Percentiles rank a stretch among this genome's conserved stretches.
These are phyloP conservation scores for Hemiprocne comata DNA, from an alignment of 2,113 vertebrate genomes.

Conservation along the genomic window DNA sequence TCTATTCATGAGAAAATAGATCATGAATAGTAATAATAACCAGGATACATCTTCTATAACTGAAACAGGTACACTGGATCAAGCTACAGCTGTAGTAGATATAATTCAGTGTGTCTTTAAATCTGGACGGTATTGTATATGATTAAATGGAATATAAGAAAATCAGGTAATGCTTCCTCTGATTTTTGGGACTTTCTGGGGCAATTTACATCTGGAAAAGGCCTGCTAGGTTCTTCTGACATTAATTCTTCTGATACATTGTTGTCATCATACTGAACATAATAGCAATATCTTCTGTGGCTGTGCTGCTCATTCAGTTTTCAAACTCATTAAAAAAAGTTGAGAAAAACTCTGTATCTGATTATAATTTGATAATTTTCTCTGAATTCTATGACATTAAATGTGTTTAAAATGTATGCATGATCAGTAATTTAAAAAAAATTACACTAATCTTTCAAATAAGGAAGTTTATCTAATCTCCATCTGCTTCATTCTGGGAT, in stretches of 20 bases:
- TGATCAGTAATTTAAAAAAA: neutral
- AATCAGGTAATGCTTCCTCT: neutral
- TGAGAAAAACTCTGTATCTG: neutral
- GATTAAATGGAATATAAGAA: neutral
- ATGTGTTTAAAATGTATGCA: rapidly evolving
- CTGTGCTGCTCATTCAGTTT: neutral
- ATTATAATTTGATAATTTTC: neutral
- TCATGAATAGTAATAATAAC: neutral
- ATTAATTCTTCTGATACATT: neutral
- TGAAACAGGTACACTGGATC: neutral
- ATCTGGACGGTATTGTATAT: neutral
- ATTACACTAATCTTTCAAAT: neutral
- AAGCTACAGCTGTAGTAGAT: neutral
- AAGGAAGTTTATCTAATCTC: neutral
- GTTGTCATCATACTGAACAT: rapidly evolving
- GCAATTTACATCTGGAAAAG: neutral
- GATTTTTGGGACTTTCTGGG: neutral
- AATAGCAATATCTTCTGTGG: neutral
- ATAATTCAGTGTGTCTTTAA: neutral
- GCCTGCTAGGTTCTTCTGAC: neutral
- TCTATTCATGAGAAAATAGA: neutral
- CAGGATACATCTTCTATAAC: neutral
- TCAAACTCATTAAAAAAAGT: neutral
- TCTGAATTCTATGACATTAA: neutral
- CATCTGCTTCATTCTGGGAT: neutral